These are phyloP conservation scores for Macroglossus sobrinus DNA, from an alignment of 2,113 vertebrate genomes.

Conservation along the genomic window DNA sequence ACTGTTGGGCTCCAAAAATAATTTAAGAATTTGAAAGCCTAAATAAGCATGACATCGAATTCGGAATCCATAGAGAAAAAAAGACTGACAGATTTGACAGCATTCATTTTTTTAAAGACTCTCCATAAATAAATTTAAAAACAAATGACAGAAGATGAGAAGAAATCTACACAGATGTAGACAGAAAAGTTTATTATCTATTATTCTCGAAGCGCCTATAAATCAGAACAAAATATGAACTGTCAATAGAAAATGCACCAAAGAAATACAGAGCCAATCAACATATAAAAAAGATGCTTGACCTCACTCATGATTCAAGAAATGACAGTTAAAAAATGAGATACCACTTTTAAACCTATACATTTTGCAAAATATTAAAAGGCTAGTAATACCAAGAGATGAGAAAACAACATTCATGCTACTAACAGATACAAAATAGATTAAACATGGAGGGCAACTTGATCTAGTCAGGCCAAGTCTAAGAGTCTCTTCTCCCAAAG, in stretches of 20 bases:
- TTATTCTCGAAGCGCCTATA: neutral
- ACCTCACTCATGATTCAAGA: neutral
- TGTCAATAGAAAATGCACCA: neutral
- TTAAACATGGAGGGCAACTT: neutral
- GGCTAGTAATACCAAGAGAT: neutral
- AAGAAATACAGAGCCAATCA: neutral
- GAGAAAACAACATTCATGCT: neutral
- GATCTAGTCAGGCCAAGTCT: neutral
- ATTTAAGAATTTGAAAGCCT: constrained; percentile 17
- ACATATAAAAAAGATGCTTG: neutral
- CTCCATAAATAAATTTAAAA: constrained; percentile 6
- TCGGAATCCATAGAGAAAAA: constrained; percentile 12
- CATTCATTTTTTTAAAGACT: neutral
- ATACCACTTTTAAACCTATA: neutral
- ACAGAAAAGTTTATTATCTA: neutral
- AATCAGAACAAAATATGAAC: neutral
- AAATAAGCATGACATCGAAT: neutral
- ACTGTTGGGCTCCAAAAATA: neutral
- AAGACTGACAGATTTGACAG: neutral
- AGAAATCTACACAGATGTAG: neutral
- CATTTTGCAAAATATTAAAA: neutral
- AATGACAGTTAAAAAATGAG: neutral
- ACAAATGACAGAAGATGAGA: neutral
- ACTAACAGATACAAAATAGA: neutral
- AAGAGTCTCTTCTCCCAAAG: neutral